Evolutionary conservation across 2,113 vertebrate genomes (phyloP).

Genomic region (Kryptolebias marmoratus): DNA sequence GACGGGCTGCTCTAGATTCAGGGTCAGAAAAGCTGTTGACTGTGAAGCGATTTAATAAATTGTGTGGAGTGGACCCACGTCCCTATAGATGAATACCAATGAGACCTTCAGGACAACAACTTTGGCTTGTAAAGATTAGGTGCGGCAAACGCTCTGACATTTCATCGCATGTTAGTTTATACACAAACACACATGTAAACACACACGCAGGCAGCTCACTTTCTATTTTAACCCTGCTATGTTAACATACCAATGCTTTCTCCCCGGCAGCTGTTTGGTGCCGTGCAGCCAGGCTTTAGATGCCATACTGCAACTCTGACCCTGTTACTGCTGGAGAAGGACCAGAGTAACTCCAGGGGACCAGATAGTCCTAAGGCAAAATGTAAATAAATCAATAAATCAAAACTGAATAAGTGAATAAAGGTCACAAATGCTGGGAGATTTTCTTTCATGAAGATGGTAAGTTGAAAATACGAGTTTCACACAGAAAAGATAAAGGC

Average conservation of each 20-base stretch:
- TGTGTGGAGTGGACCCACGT: conserved; percentile 14
- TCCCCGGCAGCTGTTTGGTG: conserved; percentile 43
- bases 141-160: conserved; percentile 25
- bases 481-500: conserved; percentile 15
- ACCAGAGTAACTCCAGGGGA: conserved; percentile 36
- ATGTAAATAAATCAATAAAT: conserved; percentile 9
- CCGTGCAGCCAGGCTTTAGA: conserved; percentile 45
- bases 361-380: conserved; percentile 33
- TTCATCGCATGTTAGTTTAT: conserved; percentile 17
- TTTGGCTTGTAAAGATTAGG: conserved; percentile 40
- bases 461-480: conserved; percentile 36
- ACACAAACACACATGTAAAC: conserved; percentile 12
- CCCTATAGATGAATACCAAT: conserved; percentile 38
- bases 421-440: conserved; percentile 3
- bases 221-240: conserved; percentile 67
- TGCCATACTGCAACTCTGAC: conserved; percentile 53
- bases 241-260: conserved; percentile 57
- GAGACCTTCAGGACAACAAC: conserved; percentile 3
- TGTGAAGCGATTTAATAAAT: conserved; percentile 51
- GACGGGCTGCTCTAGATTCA: conserved; percentile 41
- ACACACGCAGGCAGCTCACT: conserved; percentile 11
- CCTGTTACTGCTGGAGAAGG: conserved; percentile 57
- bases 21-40: conserved; percentile 52
- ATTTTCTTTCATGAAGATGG: conserved; percentile 32
- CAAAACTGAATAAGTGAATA: conserved; percentile 2